A percentile compares a stretch with the other conserved stretches of the same genome.
Evolutionary conservation across 2,888 invertebrate species (phyloP).

Genomic region (Eupithecia abbreviata): DNA sequence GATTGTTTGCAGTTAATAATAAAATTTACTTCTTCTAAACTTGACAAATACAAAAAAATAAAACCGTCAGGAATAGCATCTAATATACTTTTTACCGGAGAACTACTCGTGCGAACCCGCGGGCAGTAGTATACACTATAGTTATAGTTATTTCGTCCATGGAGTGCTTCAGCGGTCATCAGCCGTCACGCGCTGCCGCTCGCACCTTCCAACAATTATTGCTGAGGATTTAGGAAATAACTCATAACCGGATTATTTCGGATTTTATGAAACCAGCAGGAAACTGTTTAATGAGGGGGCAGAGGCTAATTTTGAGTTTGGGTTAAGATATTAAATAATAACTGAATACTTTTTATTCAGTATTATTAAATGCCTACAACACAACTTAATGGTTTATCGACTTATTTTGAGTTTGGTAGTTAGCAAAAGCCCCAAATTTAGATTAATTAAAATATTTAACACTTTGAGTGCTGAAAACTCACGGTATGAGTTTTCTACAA

Average conservation of each 20-base stretch:
- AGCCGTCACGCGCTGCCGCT: conserved; percentile 58
- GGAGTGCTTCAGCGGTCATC: conserved; percentile 56
- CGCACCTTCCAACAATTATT: conserved; percentile 46
- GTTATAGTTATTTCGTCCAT: conserved; percentile 50
- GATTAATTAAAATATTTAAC: too few relatives aligned
- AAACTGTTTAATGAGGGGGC: conserved; percentile 21
- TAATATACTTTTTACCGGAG: not conserved
- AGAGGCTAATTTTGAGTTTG: not conserved
- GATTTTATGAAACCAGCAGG: conserved; percentile 34
- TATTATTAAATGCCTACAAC: too few relatives aligned
- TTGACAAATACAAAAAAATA: not conserved
- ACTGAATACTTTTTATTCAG: too few relatives aligned
- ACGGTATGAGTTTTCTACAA: too few relatives aligned
- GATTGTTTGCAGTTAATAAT: too few relatives aligned
- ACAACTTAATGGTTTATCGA: too few relatives aligned
- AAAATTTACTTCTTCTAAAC: not conserved
- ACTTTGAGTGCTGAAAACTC: too few relatives aligned
- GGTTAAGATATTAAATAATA: not conserved
- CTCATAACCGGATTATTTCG: conserved; percentile 41
- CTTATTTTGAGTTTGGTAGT: too few relatives aligned
- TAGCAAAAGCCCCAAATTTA: too few relatives aligned
- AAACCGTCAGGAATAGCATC: not conserved
- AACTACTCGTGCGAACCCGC: conserved; percentile 23
- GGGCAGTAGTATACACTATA: conserved; percentile 19
- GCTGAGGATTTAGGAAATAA: conserved; percentile 37